phyloP scores from a whole-genome alignment of 2,888 invertebrate species.

The Lasiommata megera region DNA sequence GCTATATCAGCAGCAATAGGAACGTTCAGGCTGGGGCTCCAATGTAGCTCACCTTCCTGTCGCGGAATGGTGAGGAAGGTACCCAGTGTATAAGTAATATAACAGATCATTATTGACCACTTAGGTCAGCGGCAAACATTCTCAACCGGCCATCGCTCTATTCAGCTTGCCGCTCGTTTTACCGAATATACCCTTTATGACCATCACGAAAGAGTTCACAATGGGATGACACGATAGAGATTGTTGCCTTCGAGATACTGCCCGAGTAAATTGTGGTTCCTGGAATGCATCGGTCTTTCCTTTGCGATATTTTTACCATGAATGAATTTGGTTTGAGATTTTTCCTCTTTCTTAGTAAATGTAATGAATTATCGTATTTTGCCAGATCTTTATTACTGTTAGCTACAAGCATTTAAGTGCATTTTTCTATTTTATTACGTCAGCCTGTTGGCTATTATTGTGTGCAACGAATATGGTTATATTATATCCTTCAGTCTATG shows the following conservation, averaged over 20 bases:
- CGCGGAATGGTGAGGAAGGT: constrained; percentile 58
- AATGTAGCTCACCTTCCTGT: constrained; percentile 38
- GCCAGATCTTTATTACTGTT: not conserved
- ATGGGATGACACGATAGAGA: constrained; percentile 41
- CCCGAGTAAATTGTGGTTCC: constrained; percentile 71
- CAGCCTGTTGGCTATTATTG: too few relatives aligned
- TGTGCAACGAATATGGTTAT: too few relatives aligned
- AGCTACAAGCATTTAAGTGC: too few relatives aligned
- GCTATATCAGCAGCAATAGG: not conserved
- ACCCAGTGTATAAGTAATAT: constrained; percentile 59
- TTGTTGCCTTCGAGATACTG: constrained; percentile 45
- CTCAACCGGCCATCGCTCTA: constrained; percentile 74
- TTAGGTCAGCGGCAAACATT: constrained; percentile 77
- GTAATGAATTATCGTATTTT: not conserved
- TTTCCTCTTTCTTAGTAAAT: constrained; percentile 44
- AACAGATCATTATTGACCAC: constrained; percentile 78
- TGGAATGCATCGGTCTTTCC: constrained; percentile 71
- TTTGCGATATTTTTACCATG: constrained; percentile 69
- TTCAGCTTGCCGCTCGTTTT: constrained; percentile 41
- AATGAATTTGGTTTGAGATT: constrained; percentile 54
- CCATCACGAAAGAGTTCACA: constrained; percentile 44
- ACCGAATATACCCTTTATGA: constrained; percentile 47
- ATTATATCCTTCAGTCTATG: too few relatives aligned
- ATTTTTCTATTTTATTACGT: too few relatives aligned
- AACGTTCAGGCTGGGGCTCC: constrained; percentile 4